Evolutionary conservation across 2,888 invertebrate genomes (phyloP), one percentile per base, ranked within the genome.

Genomic region (Apomyelois bistriatella): DNA sequence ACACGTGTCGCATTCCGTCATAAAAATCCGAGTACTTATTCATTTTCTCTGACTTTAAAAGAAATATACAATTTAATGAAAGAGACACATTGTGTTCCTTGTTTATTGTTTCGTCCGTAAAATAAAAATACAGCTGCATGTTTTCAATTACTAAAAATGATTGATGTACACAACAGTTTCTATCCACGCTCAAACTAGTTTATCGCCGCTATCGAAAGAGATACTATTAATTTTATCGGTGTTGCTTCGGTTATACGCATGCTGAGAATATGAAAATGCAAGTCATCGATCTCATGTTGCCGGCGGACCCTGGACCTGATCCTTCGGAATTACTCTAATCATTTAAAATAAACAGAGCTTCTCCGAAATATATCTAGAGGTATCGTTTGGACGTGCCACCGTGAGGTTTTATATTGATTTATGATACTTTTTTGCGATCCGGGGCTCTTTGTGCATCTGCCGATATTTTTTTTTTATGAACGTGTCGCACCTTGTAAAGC

Each of bases 261-360:
- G 65, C 68, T 65, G 59, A 62, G 65, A 64, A 61, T 64, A 69
- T 68, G 65, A 78, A 85, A 80, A 72, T 72, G 86, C 85, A 79
- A 71, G 86, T 88, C 88, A 88, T 85, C 72, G 68, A 73, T 81
- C 74, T 79, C 71, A 72, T 72, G 77, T 73, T 73, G 70, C 72
- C 72, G 72, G 63, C 65, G 67, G 66, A 64, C 58, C 64, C 62
- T 64, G 67, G 70, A 64, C 66, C 66, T 65, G 64, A 67, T 73
- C 76, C 78, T 74, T 77, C 68, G 69, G 72, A 79, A 85, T 79
- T 72, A 77, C 79, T 81, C 76, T 76, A 79, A 81, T 79, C 72
- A 74, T 79, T 83, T 81, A 77, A 86, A 85, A 85, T 85, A 87
- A 85, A 87, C 79, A 86, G 71, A 58, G 66, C 71, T 82, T 83